Evolutionary conservation across 2,797 vertebrate species (phyloP).

Genomic region (Psittacula derbiana): DNA sequence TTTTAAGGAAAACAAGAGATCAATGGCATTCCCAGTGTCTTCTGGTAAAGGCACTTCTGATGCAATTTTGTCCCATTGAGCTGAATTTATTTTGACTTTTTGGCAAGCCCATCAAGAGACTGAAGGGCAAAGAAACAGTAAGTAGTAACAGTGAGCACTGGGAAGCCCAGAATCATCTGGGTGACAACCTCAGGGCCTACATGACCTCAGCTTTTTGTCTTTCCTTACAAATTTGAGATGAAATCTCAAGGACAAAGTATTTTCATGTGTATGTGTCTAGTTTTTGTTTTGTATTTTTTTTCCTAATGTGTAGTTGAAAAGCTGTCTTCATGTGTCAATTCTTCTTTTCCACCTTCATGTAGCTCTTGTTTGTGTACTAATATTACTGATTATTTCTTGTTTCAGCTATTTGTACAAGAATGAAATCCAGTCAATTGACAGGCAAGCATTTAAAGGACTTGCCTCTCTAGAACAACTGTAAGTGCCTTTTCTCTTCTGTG

Average conservation of each 20-base stretch:
- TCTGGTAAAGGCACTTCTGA: background rate
- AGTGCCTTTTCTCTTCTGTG: slow-evolving; percentile 83
- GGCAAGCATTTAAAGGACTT: slow-evolving; percentile 99
- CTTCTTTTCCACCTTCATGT: slow-evolving; percentile 54
- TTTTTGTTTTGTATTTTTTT: slow-evolving; percentile 31
- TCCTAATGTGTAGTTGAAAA: slow-evolving; percentile 45
- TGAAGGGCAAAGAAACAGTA: background rate
- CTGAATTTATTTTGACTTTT: background rate
- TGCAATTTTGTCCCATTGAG: background rate
- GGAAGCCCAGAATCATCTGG: background rate
- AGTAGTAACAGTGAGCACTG: background rate
- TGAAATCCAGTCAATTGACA: slow-evolving; percentile 99
- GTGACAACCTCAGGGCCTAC: background rate
- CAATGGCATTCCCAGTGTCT: background rate
- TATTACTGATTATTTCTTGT: slow-evolving; percentile 90
- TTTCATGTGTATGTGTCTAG: slow-evolving; percentile 35
- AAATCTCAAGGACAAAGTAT: slow-evolving; percentile 5
- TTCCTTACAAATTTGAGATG: background rate
- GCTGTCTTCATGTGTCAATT: slow-evolving; percentile 56
- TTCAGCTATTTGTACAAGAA: slow-evolving; percentile 99
- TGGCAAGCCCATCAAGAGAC: background rate
- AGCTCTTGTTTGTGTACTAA: slow-evolving; percentile 84
- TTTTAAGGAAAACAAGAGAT: background rate
- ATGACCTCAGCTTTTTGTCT: background rate
- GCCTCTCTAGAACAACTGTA: slow-evolving; percentile 99